A percentile compares a stretch with the other conserved stretches of the same genome.
Conservation (phyloP, 2,797 vertebrate genomes). For the Tenualosa ilisha region DNA sequence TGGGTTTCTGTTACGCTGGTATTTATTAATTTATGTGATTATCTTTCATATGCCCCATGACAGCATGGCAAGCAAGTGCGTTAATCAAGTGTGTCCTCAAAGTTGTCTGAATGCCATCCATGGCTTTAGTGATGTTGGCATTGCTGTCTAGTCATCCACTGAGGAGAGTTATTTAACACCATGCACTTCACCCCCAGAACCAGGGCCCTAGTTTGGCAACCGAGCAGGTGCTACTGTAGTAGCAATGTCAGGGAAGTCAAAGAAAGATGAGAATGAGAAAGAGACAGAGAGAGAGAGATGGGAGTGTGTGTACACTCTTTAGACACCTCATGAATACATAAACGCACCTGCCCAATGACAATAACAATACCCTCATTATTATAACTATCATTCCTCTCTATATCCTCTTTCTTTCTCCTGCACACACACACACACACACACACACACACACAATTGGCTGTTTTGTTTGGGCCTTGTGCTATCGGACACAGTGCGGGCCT, state of each 20-base stretch:
- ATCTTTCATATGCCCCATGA: background rate
- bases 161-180: background rate
- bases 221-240: background rate
- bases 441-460: constrained; percentile 63
- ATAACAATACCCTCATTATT: constrained; percentile 50
- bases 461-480: constrained; percentile 66
- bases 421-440: constrained; percentile 24
- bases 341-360: constrained; percentile 55
- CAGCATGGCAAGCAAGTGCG: background rate
- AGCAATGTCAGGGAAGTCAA: background rate
- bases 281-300: background rate
- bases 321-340: constrained; percentile 46
- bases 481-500: constrained; percentile 61
- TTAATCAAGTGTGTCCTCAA: background rate
- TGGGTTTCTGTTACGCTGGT: background rate
- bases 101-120: background rate
- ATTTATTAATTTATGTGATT: background rate
- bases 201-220: background rate
- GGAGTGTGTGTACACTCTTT: no score
- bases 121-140: background rate
- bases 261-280: background rate
- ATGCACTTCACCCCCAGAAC: background rate
- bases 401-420: constrained; percentile 38
- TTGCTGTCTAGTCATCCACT: background rate
- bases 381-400: constrained; percentile 57